These are phyloP conservation scores for Autographa gamma DNA, from an alignment of 2,888 invertebrate genomes.

Conservation along the genomic window DNA sequence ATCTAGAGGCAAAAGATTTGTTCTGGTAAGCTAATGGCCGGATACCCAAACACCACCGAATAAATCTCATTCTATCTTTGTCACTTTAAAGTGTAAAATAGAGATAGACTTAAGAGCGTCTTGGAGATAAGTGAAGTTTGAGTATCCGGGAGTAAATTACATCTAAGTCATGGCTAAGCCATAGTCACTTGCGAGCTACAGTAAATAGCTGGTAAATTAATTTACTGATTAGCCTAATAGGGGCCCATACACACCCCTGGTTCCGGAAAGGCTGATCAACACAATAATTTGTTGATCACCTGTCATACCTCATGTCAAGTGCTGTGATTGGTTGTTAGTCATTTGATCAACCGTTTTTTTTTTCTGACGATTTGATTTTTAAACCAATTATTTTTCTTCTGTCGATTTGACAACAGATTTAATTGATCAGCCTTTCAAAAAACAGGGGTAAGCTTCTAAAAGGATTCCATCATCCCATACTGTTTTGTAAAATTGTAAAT, in stretches of 20 bases:
- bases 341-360: no score
- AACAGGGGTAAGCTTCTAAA: slow-evolving; percentile 5
- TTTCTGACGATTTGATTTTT: no score
- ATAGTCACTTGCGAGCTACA: slow-evolving; percentile 37
- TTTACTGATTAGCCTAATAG: slow-evolving; percentile 2
- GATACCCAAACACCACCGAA: neutral
- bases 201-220: slow-evolving; percentile 21
- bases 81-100: neutral
- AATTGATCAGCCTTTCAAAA: no score
- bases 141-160: slow-evolving; percentile 20
- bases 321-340: no score
- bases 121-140: neutral
- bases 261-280: no score
- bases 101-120: no score
- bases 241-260: slow-evolving; percentile 13
- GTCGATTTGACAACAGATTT: no score
- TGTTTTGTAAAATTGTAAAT: neutral
- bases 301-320: no score
- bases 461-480: neutral
- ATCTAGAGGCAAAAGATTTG: slow-evolving; percentile 22
- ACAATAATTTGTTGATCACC: no score
- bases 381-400: no score
- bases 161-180: slow-evolving; percentile 72
- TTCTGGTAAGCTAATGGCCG: slow-evolving; percentile 21
- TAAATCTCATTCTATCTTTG: neutral